Evolutionary conservation across 2,797 vertebrate species (phyloP), one percentile per base, ranked within the genome.

Genomic region (Anniella stebbinsi): DNA sequence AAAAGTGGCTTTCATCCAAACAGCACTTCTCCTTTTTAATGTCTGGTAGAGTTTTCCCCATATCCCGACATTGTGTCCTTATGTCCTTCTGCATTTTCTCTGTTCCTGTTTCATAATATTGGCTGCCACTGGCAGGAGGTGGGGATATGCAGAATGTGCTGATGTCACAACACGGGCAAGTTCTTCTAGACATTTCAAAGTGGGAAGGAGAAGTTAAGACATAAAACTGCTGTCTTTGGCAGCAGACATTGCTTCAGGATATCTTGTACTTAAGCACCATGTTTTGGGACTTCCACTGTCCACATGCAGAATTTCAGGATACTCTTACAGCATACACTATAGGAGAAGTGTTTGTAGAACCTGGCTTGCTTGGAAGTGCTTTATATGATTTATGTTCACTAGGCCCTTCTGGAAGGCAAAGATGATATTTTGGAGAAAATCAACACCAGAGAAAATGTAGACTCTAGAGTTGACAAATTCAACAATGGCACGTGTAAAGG

Each of bases 401-500:
- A 97, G 97, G 89, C 83, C 2, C 73, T 80, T 86, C 89, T 11
- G 0, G 81, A 89, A 84, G 88, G 25, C 80, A 88, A 89, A 63
- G 69, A 51, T 45, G 88, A n/a, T 7, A 0, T 38, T 91, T 69
- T 73, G 41, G 96, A 96, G n/a, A 90, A 93, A 36, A 73, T 93
- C 1, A 41, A 89, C 18, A 30, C 88, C 78, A 90, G 70, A 88
- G 92, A 93, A 63, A 89, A 91, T 0, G 92, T 95, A n/a, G 93
- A 96, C 2, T 89, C 89, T 3, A 38, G 88, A 13, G 80, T 88
- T 70, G 93, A 90, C 60, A 88, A 93, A 77, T 90, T 94, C 89
- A 87, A 0, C 72, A 82, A 92, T 38, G 95, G 87, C 28, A 91
- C 75, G 66, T 96, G 96, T 91, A 94, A 93, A 92, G 48, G 94